A percentile compares a stretch with the other conserved stretches of the same genome.
Conservation (phyloP, 2,113 vertebrate species). For the Cygnus buccinator region DNA sequence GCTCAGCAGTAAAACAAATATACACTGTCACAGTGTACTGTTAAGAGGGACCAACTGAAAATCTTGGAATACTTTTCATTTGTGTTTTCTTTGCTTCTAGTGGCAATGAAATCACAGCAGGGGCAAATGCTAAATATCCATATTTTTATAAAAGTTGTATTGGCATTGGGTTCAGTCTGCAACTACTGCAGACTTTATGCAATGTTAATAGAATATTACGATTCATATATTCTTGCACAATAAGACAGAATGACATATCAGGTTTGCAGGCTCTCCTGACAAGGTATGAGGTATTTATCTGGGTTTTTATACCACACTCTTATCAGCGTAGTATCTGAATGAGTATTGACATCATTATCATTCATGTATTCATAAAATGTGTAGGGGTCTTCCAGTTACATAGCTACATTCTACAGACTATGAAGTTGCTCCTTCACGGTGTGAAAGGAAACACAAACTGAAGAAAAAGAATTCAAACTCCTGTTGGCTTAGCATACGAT, state of each 20-base stretch:
- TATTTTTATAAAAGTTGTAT: slow-evolving; percentile 33
- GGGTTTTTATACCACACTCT: slow-evolving; percentile 33
- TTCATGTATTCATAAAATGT: slow-evolving; percentile 60
- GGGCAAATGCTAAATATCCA: slow-evolving; percentile 22
- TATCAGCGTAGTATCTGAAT: slow-evolving; percentile 61
- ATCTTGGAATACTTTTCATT: slow-evolving; percentile 13
- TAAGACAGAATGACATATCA: slow-evolving; percentile 71
- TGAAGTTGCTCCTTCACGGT: background rate
- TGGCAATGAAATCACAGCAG: slow-evolving; percentile 37
- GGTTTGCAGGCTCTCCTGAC: slow-evolving; percentile 61
- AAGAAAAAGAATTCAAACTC: background rate
- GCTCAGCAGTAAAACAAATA: slow-evolving; percentile 75
- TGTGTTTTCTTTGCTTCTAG: background rate
- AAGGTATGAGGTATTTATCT: slow-evolving; percentile 69
- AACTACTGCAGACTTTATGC: slow-evolving; percentile 55
- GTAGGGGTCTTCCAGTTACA: slow-evolving; percentile 28
- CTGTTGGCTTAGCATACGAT: background rate
- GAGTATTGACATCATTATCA: slow-evolving; percentile 59
- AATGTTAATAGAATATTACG: slow-evolving; percentile 66
- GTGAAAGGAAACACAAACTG: slow-evolving; percentile 19
- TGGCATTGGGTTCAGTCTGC: slow-evolving; percentile 30
- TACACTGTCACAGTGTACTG: slow-evolving; percentile 41
- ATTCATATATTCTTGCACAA: slow-evolving; percentile 71
- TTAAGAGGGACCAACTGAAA: slow-evolving; percentile 57
- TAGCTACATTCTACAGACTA: background rate